Conservation (phyloP, 2,888 invertebrate genomes). For the Siphonodentalium dalli region DNA sequence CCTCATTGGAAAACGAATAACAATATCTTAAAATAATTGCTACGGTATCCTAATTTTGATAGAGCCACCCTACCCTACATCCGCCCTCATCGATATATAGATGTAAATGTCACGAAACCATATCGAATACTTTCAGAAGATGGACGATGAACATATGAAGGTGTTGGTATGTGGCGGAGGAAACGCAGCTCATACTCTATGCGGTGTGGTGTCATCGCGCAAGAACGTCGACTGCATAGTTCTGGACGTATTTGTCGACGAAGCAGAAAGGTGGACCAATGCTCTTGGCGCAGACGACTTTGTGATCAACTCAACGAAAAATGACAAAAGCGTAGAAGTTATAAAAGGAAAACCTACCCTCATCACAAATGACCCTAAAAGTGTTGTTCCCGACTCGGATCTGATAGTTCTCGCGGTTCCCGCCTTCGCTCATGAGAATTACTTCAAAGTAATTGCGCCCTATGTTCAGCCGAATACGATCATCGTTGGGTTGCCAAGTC, state of each 20-base stretch:
- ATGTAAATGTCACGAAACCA: too few relatives aligned
- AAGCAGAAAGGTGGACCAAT: slow-evolving; percentile 36
- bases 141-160: too few relatives aligned
- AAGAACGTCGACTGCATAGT: slow-evolving; percentile 29
- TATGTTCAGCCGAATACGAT: slow-evolving; percentile 27
- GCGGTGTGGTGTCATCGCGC: slow-evolving; percentile 33
- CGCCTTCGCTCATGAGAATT: slow-evolving; percentile 36
- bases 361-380: slow-evolving; percentile 34
- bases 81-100: too few relatives aligned
- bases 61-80: too few relatives aligned
- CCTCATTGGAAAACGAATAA: too few relatives aligned
- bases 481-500: slow-evolving; percentile 41
- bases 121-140: too few relatives aligned
- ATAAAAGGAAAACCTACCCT: slow-evolving; percentile 26
- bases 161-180: slow-evolving; percentile 37
- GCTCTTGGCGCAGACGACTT: slow-evolving; percentile 23
- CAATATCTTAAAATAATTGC: too few relatives aligned
- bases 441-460: slow-evolving; percentile 32
- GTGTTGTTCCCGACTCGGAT: slow-evolving; percentile 30
- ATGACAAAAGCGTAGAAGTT: slow-evolving; percentile 11
- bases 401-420: slow-evolving; percentile 39
- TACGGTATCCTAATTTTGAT: too few relatives aligned
- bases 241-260: slow-evolving; percentile 34
- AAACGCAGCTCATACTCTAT: slow-evolving; percentile 40
- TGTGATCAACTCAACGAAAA: slow-evolving; percentile 14